phyloP scores from a whole-genome alignment of 2,888 invertebrate genomes.

The Tiliacea citrago region DNA sequence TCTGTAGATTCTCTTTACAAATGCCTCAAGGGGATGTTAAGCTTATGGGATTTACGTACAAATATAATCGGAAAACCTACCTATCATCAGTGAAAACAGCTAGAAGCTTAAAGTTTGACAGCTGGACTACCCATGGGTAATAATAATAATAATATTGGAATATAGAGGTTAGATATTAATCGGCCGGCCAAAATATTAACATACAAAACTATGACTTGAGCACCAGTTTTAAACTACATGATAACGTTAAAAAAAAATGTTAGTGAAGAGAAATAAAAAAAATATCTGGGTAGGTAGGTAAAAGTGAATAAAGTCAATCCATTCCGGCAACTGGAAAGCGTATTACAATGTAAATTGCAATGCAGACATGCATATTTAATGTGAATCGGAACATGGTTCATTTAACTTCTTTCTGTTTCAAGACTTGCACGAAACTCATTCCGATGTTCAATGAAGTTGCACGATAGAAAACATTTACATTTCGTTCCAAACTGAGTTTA shows the following conservation, averaged over 20 bases:
- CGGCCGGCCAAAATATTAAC: not conserved
- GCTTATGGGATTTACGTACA: too few relatives aligned
- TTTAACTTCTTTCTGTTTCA: conserved; percentile 55
- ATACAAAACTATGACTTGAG: not conserved
- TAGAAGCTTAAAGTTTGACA: not conserved
- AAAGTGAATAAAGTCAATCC: conserved; percentile 19
- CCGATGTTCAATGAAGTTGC: conserved; percentile 36
- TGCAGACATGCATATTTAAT: conserved; percentile 56
- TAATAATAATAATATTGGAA: not conserved
- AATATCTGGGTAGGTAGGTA: conserved; percentile 1
- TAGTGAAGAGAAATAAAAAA: not conserved
- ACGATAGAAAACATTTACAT: conserved; percentile 13
- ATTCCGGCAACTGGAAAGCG: conserved; percentile 14
- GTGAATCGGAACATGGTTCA: conserved; percentile 47
- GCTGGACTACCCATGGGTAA: not conserved
- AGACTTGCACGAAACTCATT: conserved; percentile 41
- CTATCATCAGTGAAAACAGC: not conserved
- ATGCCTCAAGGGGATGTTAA: not conserved
- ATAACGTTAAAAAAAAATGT: not conserved
- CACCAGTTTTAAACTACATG: not conserved
- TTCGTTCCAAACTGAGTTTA: not conserved
- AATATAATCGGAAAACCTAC: too few relatives aligned
- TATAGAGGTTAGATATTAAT: not conserved
- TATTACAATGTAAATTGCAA: conserved; percentile 58
- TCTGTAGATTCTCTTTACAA: not conserved